These are phyloP conservation scores for Pangasius larnaudii DNA, from an alignment of 2,797 vertebrate species.

Conservation along the genomic window DNA sequence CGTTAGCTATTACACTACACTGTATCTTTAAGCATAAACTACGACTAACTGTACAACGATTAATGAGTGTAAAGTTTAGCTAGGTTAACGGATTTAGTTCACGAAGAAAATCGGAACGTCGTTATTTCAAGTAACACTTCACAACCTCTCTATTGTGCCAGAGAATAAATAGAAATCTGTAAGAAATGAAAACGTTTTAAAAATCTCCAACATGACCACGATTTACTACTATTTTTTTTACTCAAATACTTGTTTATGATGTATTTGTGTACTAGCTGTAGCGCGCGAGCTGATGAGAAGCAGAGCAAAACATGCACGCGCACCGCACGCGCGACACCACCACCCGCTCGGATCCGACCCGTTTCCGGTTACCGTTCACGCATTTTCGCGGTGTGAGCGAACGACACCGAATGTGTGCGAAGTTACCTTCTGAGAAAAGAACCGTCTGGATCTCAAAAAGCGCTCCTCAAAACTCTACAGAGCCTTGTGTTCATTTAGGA, in stretches of 20 bases:
- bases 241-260: background rate
- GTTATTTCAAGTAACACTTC: background rate
- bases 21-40: background rate
- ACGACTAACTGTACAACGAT: background rate
- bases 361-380: background rate
- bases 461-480: slow-evolving; percentile 50
- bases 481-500: slow-evolving; percentile 70
- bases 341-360: background rate
- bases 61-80: background rate
- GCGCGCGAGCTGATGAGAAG: background rate
- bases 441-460: background rate
- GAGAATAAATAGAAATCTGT: background rate
- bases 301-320: slow-evolving; percentile 22
- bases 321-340: slow-evolving; percentile 33
- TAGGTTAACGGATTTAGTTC: background rate
- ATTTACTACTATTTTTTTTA: background rate
- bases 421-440: background rate
- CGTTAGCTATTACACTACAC: too few relatives aligned
- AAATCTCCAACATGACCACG: background rate
- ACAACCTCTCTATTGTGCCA: too few relatives aligned
- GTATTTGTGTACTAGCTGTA: background rate
- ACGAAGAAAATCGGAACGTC: background rate
- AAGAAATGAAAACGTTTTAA: background rate
- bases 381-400: too few relatives aligned
- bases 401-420: background rate